These are phyloP conservation scores for Pyrochroa serraticornis DNA, from an alignment of 2,888 invertebrate species.

Conservation along the genomic window DNA sequence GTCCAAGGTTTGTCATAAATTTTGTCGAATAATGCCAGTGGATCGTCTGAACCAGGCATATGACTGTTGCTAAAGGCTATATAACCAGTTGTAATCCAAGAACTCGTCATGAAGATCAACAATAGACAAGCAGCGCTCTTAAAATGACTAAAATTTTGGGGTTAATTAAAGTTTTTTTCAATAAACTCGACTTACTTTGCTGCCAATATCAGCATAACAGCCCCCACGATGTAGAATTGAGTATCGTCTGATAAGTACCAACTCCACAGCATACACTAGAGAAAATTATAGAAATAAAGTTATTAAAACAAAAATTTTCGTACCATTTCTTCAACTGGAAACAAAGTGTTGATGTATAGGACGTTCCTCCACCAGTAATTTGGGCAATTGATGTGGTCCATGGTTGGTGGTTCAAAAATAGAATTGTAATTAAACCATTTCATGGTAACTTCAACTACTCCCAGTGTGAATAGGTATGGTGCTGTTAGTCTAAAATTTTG, in stretches of 20 bases:
- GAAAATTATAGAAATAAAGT: slow-evolving; percentile 12
- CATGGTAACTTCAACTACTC: slow-evolving; percentile 84
- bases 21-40: slow-evolving; percentile 83
- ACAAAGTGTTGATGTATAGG: slow-evolving; percentile 84
- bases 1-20: slow-evolving; percentile 93
- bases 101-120: slow-evolving; percentile 71
- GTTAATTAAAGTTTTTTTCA: neutral
- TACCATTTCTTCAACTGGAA: slow-evolving; percentile 85
- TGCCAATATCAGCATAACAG: slow-evolving; percentile 79
- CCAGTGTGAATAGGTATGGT: slow-evolving; percentile 82
- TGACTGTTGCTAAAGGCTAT: slow-evolving; percentile 81
- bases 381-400: slow-evolving; percentile 81
- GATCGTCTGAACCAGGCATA: slow-evolving; percentile 79
- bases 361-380: slow-evolving; percentile 89
- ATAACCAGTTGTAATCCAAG: slow-evolving; percentile 80
- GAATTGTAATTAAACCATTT: slow-evolving; percentile 83
- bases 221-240: slow-evolving; percentile 84
- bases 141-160: slow-evolving; percentile 67
- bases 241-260: slow-evolving; percentile 90
- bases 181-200: slow-evolving; percentile 59
- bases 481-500: slow-evolving; percentile 68
- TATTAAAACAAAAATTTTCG: slow-evolving; percentile 36
- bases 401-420: slow-evolving; percentile 82
- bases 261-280: slow-evolving; percentile 89
- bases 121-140: slow-evolving; percentile 74